Percentiles rank a stretch among this genome's conserved stretches.
Evolutionary conservation across 2,888 invertebrate genomes (phyloP).

Genomic region (Caenorhabditis zanzibari): DNA sequence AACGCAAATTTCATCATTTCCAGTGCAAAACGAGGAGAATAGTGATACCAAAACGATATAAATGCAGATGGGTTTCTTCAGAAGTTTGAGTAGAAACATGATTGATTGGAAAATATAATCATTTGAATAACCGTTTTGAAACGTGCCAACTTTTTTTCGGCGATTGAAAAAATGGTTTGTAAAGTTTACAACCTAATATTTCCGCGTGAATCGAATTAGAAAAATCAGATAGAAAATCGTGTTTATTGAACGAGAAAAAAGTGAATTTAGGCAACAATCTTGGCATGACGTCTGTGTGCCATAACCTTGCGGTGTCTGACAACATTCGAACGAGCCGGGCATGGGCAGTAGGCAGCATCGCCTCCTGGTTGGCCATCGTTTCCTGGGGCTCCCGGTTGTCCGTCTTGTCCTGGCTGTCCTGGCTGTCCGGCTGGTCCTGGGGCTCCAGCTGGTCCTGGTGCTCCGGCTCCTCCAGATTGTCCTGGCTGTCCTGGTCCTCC

Average conservation of each 20-base stretch:
- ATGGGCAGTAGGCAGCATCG: conserved; percentile 66
- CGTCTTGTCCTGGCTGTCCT: conserved; percentile 58
- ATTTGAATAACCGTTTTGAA: not conserved
- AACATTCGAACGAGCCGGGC: conserved; percentile 53
- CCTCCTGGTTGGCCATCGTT: conserved; percentile 61
- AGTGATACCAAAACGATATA: conserved; percentile 3
- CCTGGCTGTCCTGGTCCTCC: conserved; percentile 69
- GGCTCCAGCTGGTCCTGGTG: conserved; percentile 65
- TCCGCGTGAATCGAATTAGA: not conserved
- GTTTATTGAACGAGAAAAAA: conserved; percentile 21
- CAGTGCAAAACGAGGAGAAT: not conserved
- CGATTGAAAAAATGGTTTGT: not conserved
- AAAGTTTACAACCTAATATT: not conserved
- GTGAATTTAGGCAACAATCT: conserved; percentile 45
- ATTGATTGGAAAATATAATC: not conserved
- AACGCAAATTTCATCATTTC: not conserved
- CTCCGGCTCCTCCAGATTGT: conserved; percentile 54
- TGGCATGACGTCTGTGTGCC: conserved; percentile 54
- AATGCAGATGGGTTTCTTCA: not conserved
- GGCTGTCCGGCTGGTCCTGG: conserved; percentile 65
- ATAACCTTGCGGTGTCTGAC: conserved; percentile 58
- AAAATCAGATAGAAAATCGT: not conserved
- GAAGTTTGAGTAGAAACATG: not conserved
- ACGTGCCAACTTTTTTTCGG: not conserved
- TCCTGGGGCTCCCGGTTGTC: conserved; percentile 65